Evolutionary conservation across 2,797 vertebrate genomes (phyloP).

Genomic region (Streptopelia turtur): DNA sequence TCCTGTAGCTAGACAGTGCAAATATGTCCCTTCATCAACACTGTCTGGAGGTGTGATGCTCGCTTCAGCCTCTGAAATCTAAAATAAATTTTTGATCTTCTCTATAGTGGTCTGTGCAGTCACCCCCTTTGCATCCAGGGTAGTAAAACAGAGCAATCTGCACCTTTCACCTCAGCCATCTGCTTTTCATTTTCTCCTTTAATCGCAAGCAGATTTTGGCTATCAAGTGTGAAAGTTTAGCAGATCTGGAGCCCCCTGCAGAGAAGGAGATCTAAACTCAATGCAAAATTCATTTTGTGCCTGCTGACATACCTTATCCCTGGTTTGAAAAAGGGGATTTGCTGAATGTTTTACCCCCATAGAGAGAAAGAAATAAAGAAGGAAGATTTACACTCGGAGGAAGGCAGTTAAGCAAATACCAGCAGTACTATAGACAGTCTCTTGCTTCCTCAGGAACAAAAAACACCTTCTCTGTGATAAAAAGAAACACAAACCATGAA

Average conservation of each 20-base stretch:
- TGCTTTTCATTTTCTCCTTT: constrained; percentile 59
- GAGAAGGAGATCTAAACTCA: constrained; percentile 15
- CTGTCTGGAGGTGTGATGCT: neutral
- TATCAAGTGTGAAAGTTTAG: constrained; percentile 55
- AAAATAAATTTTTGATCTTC: neutral
- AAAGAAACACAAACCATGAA: neutral
- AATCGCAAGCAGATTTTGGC: constrained; percentile 6
- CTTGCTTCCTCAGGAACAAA: neutral
- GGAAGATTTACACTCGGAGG: neutral
- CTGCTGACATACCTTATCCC: constrained; percentile 31
- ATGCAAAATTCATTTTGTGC: constrained; percentile 24
- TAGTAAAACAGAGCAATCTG: constrained; percentile 2
- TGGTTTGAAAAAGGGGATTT: constrained; percentile 34
- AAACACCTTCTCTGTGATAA: neutral
- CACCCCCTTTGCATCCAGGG: neutral
- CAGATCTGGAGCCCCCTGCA: constrained; percentile 34
- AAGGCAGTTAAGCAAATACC: constrained; percentile 25
- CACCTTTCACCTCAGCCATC: constrained; percentile 46
- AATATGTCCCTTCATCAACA: neutral
- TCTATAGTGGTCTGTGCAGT: neutral
- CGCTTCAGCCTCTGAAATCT: neutral
- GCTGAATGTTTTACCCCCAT: neutral
- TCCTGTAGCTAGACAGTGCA: neutral
- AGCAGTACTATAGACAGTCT: neutral
- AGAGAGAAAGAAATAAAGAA: constrained; percentile 45